Conservation (phyloP, 2,113 vertebrate species). For the Mesoclemmys tuberculata region DNA sequence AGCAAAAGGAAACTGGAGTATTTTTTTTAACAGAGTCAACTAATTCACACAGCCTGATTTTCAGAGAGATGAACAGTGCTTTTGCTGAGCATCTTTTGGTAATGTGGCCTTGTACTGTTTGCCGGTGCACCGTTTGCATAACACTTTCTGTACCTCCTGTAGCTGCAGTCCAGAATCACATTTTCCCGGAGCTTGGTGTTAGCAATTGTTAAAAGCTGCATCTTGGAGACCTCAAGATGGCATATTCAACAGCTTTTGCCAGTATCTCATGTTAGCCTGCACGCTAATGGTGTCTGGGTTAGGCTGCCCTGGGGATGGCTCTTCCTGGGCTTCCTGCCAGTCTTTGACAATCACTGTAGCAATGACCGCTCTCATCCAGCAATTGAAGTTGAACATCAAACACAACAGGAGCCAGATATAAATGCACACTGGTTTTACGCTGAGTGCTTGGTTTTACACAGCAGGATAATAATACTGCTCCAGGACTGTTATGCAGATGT, state of each 20-base stretch:
- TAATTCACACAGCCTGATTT: conserved; percentile 52
- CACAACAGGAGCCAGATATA: not conserved
- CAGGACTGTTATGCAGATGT: not conserved
- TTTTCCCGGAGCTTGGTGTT: conserved; percentile 17
- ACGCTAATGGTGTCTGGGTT: not conserved
- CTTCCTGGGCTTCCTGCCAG: conserved; percentile 7
- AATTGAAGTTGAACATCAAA: conserved; percentile 12
- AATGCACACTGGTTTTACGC: not conserved
- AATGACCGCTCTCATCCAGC: not conserved
- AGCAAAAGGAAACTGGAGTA: not conserved
- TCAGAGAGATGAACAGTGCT: conserved; percentile 42
- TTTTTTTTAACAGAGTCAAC: conserved; percentile 49
- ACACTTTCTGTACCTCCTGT: conserved; percentile 42
- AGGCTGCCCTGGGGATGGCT: not conserved
- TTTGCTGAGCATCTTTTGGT: conserved; percentile 57
- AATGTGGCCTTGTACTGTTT: conserved; percentile 42
- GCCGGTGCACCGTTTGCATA: not conserved
- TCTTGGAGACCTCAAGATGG: not conserved
- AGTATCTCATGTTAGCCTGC: not conserved
- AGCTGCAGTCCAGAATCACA: not conserved
- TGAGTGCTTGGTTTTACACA: not conserved
- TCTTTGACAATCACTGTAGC: not conserved
- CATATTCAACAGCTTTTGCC: not conserved
- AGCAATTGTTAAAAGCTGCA: not conserved
- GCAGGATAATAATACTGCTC: not conserved